Evolutionary conservation across 2,797 vertebrate genomes (phyloP), one percentile per base, ranked within the genome.

Genomic region (Protosalanx chinensis): DNA sequence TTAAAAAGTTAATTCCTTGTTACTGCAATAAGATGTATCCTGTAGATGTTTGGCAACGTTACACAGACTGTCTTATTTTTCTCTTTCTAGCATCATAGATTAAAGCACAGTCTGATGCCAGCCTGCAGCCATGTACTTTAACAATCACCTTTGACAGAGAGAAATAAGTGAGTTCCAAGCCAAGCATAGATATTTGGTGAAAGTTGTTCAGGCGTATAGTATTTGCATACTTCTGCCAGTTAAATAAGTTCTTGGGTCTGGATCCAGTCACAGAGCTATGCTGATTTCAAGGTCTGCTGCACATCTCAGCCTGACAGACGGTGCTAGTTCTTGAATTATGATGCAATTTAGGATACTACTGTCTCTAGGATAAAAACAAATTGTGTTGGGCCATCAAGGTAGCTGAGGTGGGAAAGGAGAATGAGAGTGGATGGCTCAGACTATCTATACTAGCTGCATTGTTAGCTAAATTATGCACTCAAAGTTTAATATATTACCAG

Each of bases 281-380:
- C 76, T 75, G 68, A 82, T 84, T 85, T 86, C 79, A 84, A 70
- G 83, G 75, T 85, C 77, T 32, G 23, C 66, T 79, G 83, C 77
- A 80, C 83, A 78, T 74, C 67, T 61, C 60, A 78, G 76, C 41
- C 73, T 59, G 59, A 81, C 61, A 76, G 78, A 82, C 81, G 72
- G 73, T 66, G 72, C 16, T 67, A 20, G 70, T 65, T 76, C 62
- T 67, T 76, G 76, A 71, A 71, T 72, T 71, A 74, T 68, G 73
- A 72, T 76, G 82, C 75, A 76, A 71, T 80, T 82, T 72, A 78
- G 76, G 68, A 73, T 67, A 61, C 57, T 8, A 16, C 64, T 74
- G 60, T 82, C 70, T 76, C 33, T 75, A 53, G 35, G 32, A 72
- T 27, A 27, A 27, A 27, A 75, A 75, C 60, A 73, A 68, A 71